Percentiles rank a stretch among this genome's conserved stretches.
phyloP scores from a whole-genome alignment of 2,888 invertebrate genomes.

The Oxycera nigricornis region DNA sequence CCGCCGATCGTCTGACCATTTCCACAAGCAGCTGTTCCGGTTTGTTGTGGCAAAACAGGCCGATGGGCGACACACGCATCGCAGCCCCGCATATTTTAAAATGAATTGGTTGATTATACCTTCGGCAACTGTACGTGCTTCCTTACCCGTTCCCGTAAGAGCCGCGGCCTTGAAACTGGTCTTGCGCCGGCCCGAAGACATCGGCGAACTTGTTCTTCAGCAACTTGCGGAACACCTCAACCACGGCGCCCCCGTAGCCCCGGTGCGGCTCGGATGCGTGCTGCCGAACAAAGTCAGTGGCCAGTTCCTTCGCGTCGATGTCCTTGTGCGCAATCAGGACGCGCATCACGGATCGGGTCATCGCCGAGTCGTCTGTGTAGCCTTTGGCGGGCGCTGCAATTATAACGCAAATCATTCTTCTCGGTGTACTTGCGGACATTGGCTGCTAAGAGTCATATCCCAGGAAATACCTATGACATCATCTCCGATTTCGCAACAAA shows the following conservation, averaged over 20 bases:
- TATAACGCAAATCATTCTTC: not conserved
- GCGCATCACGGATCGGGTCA: conserved; percentile 70
- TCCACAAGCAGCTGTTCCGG: conserved; percentile 61
- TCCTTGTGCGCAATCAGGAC: conserved; percentile 66
- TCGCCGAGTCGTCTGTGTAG: conserved; percentile 77
- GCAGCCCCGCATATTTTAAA: no score
- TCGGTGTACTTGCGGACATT: no score
- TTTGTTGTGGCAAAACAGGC: conserved; percentile 65
- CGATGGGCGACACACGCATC: conserved; percentile 74
- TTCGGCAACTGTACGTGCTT: no score
- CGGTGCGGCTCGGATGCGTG: conserved; percentile 69
- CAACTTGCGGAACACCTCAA: conserved; percentile 66
- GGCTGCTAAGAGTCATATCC: no score
- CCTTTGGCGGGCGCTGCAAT: conserved; percentile 64
- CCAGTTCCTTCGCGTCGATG: conserved; percentile 68
- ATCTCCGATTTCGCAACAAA: no score
- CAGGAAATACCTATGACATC: no score
- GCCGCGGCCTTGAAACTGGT: conserved; percentile 72
- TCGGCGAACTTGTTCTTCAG: conserved; percentile 65
- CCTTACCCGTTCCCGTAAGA: conserved; percentile 84
- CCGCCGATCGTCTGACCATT: conserved; percentile 63
- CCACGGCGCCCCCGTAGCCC: conserved; percentile 71
- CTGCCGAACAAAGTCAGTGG: conserved; percentile 69
- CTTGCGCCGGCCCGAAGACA: conserved; percentile 68
- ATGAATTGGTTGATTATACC: no score